Conservation (phyloP, 2,888 invertebrate genomes). For the Thymelicus acteon region DNA sequence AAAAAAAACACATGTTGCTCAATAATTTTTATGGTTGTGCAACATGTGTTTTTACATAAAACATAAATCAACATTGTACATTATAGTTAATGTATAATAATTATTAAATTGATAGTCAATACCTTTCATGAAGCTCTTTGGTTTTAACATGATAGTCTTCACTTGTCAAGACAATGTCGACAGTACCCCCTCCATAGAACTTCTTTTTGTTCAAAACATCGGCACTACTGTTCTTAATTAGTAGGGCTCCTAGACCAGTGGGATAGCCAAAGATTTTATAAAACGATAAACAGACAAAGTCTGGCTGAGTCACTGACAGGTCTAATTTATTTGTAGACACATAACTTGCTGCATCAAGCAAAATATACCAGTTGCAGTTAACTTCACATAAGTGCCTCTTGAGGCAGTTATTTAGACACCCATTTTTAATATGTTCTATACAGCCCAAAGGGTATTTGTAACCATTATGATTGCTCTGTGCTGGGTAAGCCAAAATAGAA, state of each 20-base stretch:
- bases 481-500: constrained; percentile 92
- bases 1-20: neutral
- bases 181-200: constrained; percentile 98
- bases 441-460: constrained; percentile 93
- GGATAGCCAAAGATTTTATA: constrained; percentile 98
- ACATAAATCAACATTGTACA: neutral
- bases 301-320: constrained; percentile 89
- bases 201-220: constrained; percentile 85
- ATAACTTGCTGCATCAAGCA: constrained; percentile 94
- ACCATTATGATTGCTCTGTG: constrained; percentile 98
- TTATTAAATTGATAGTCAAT: constrained; percentile 42
- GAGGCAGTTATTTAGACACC: constrained; percentile 77
- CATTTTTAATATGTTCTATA: constrained; percentile 86
- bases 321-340: constrained; percentile 92
- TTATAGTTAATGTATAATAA: no score
- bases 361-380: constrained; percentile 87
- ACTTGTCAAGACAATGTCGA: constrained; percentile 91
- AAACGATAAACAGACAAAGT: constrained; percentile 96
- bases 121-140: constrained; percentile 89
- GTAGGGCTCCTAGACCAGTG: constrained; percentile 95
- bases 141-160: constrained; percentile 90
- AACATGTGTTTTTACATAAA: neutral
- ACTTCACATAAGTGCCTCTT: constrained; percentile 66
- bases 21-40: neutral
- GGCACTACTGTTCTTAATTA: constrained; percentile 89